These are phyloP conservation scores for Discoglossus pictus DNA, from an alignment of 2,797 vertebrate genomes.

Conservation along the genomic window DNA sequence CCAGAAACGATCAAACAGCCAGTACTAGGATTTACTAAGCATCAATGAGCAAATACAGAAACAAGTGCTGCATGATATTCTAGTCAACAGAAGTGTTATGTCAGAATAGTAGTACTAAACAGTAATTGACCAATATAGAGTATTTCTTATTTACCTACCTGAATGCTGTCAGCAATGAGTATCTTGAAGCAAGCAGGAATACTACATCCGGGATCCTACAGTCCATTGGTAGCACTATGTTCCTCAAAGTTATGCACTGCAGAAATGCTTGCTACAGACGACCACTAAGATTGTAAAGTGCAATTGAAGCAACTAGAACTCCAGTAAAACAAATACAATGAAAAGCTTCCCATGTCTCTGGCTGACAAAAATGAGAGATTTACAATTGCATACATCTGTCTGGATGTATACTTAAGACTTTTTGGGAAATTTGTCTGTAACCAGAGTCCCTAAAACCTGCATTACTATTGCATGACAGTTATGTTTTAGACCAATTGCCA, in stretches of 20 bases:
- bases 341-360: conserved; percentile 23
- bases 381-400: background rate
- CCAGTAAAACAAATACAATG: conserved; percentile 63
- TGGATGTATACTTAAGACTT: too few species aligned
- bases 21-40: too few species aligned
- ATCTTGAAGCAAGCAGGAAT: conserved; percentile 92
- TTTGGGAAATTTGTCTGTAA: too few species aligned
- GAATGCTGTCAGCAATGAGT: conserved; percentile 94
- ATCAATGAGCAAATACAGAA: too few species aligned
- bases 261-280: conserved; percentile 90
- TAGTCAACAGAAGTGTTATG: conserved; percentile 94
- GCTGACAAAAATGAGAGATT: conserved; percentile 31
- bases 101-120: conserved; percentile 86
- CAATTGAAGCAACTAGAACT: conserved; percentile 75
- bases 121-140: conserved; percentile 82
- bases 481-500: too few species aligned
- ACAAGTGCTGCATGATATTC: conserved; percentile 94
- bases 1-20: too few species aligned
- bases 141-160: conserved; percentile 94
- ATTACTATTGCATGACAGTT: too few species aligned
- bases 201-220: conserved; percentile 99
- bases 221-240: conserved; percentile 99
- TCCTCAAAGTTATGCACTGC: conserved; percentile 99
- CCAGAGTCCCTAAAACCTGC: too few species aligned
- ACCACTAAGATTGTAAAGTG: conserved; percentile 78